Conservation (phyloP, 2,797 vertebrate species). For the Danio kyathit region DNA sequence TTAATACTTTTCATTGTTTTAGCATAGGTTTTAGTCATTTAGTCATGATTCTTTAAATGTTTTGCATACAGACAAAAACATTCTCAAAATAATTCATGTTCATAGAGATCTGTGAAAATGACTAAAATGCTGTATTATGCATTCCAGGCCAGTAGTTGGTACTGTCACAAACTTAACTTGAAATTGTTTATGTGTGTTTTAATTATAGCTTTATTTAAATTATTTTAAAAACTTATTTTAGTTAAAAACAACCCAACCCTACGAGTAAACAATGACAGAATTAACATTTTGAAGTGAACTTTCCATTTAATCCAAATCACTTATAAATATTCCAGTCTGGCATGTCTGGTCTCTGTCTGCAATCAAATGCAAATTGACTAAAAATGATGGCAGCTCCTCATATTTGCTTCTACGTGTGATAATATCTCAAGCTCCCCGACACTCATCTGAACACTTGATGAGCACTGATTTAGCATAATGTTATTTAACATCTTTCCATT, state of each 20-base stretch:
- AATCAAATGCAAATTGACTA: constrained; percentile 33
- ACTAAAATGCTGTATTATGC: too few relatives aligned
- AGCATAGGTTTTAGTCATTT: too few relatives aligned
- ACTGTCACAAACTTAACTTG: too few relatives aligned
- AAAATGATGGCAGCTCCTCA: constrained; percentile 4
- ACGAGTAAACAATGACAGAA: not conserved
- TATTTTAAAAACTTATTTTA: too few relatives aligned
- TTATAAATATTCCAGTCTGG: not conserved
- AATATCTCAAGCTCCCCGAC: constrained; percentile 21
- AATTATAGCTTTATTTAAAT: not conserved
- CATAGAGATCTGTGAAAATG: too few relatives aligned
- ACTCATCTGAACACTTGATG: constrained; percentile 47
- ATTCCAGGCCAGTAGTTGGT: too few relatives aligned
- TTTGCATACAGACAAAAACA: too few relatives aligned
- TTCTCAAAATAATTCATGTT: too few relatives aligned
- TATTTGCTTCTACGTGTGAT: constrained; percentile 17
- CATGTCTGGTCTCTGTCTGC: constrained; percentile 5
- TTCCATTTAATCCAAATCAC: not conserved
- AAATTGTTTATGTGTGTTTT: too few relatives aligned
- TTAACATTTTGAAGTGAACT: not conserved
- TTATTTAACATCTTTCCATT: constrained; percentile 48
- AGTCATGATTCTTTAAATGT: too few relatives aligned
- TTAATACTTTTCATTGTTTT: too few relatives aligned
- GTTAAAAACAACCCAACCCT: too few relatives aligned
- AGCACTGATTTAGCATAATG: constrained; percentile 47